Conservation (phyloP, 2,113 vertebrate species). For the Cathartes aura region DNA sequence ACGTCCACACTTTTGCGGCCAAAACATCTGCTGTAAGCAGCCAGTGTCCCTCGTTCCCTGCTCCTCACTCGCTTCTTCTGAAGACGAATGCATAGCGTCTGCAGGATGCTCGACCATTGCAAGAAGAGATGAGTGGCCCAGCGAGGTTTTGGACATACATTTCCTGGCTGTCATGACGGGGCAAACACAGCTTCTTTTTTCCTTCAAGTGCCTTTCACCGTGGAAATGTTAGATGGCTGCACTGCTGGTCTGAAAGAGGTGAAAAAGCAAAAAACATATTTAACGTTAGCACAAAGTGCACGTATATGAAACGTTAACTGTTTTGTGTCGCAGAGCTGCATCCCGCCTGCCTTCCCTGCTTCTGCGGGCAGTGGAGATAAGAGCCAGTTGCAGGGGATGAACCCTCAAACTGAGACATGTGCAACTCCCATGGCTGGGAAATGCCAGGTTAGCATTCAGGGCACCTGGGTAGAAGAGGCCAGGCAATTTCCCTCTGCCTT, state of each 20-base stretch:
- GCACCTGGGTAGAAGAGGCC: background rate
- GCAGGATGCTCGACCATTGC: background rate
- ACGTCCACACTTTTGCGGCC: background rate
- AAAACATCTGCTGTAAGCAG: background rate
- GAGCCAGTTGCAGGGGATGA: background rate
- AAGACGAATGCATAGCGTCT: background rate
- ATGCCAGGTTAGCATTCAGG: background rate
- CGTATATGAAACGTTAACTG: background rate
- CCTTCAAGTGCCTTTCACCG: background rate
- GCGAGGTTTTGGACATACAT: background rate
- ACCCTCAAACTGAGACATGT: background rate
- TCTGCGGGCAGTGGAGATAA: background rate
- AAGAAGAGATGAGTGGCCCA: background rate
- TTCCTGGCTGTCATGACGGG: background rate
- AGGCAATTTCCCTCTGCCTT: background rate
- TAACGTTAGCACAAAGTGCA: background rate
- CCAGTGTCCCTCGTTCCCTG: accelerated
- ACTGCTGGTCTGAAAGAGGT: background rate
- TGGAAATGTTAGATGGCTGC: background rate
- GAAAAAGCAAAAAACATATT: background rate
- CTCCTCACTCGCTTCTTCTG: background rate
- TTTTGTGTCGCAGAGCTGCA: background rate
- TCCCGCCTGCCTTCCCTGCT: background rate
- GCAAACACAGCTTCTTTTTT: background rate
- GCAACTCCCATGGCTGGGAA: background rate